Base-by-base conservation (phyloP, 2,888 invertebrate genomes). In the Epinotia bilunana region DNA sequence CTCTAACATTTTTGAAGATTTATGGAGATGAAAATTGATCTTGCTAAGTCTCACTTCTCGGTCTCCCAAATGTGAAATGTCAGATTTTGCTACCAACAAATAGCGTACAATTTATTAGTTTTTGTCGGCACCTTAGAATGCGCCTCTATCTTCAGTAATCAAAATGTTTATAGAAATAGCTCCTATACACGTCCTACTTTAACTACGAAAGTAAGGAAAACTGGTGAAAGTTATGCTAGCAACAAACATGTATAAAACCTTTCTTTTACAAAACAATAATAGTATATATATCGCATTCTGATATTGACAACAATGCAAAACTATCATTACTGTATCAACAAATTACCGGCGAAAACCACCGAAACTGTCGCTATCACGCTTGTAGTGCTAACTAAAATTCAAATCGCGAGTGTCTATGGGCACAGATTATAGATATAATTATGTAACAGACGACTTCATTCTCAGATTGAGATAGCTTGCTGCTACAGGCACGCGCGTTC, bases 401-500 rank as follows among this genome's bases (percentile, higher is more conserved):
- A 74, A 77, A 72, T 67, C 72, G 77, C 64, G 58, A 62, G 67
- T 63, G 70, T 77, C 77, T 74, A 76, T 77, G 77, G 73, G 70
- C 61, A 77, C 58, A 77, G 77, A 77, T 77, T 74, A 74, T 53
- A 74, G 64, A 75, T 67, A 87, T 84, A 86, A 87, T 90, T 91
- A 91, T 91, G 88, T 91, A 90, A 91, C 86, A 80, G 80, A 81
- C 82, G 76, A 82, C 81, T 82, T 81, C 83, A 84, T 83, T 85
- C 76, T 76, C 73, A 76, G 69, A 76, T 85, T 84, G 83, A 84
- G 89, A 90, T 88, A 90, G 88, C 81, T 87, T 84, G 80, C 83
- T 84, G 82, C 83, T 82, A 80, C 87, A 84, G 86, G 82, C 76
- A 77, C 73, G 75, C 67, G 70, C 68, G 61, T 57, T 61, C 64